Evolutionary conservation across 2,888 invertebrate species (phyloP), one percentile per base, ranked within the genome.

Genomic region (Pyrochroa serraticornis): DNA sequence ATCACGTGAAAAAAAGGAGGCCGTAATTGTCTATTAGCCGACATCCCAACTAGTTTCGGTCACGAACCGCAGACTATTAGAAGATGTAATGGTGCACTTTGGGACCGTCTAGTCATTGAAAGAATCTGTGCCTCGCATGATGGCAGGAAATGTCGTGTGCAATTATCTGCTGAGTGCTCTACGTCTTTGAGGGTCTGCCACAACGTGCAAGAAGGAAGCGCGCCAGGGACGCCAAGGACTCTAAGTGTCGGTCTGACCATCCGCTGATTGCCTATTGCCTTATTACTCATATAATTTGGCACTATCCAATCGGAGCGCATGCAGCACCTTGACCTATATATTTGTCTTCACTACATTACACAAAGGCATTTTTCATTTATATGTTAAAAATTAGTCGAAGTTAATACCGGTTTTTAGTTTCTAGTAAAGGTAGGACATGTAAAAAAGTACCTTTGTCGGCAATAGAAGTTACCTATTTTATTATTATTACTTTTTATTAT

Each of bases 21-120:
- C 42, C 38, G 55, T 70, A 70, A 72, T 71, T 70, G 71, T 67
- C 70, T 67, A 71, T 70, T 71, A 71, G 66, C 67, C 65, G 65
- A 59, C 64, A 69, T 65, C 65, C 65, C 61, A 69, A 68, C 68
- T 65, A 58, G 70, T 64, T 67, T 69, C 66, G 69, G 72, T 71
- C 72, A 72, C 71, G 72, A 69, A 71, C 70, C 66, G 55, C 70
- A 67, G 64, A 68, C 69, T 66, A 71, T 71, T 72, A 71, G 68
- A 61, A 67, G 65, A 68, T 63, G 71, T 72, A 72, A 73, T 72
- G 65, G 70, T 58, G 70, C 71, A 71, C 72, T 72, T 67, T 62
- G 61, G 62, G 66, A 67, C 60, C 52, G 66, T 68, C 64, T 62
- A 66, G 67, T 66, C 66, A 64, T 70, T 68, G 66, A 68, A 71